Conservation (phyloP, 2,797 vertebrate species). For the Darevskia nairensis region DNA sequence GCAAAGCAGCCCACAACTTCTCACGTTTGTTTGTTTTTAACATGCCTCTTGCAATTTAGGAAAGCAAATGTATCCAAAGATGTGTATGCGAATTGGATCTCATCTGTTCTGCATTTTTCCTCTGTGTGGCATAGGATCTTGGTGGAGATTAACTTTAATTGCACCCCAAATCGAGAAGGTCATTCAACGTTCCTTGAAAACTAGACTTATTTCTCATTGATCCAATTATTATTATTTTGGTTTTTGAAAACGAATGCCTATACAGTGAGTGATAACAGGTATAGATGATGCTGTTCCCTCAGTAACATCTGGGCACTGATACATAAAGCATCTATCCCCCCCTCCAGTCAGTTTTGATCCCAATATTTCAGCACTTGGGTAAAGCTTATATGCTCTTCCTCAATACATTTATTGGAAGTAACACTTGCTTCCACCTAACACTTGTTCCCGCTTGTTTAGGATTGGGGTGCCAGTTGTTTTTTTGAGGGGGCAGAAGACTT, state of each 20-base stretch:
- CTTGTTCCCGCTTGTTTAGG: not conserved
- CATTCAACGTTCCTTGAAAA: not conserved
- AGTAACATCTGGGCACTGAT: not conserved
- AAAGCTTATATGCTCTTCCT: not conserved
- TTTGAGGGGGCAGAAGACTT: not conserved
- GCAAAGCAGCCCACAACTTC: conserved; percentile 43
- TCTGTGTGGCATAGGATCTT: not conserved
- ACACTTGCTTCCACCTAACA: not conserved
- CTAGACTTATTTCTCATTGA: not conserved
- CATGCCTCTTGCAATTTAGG: conserved; percentile 25
- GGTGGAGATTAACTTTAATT: not conserved
- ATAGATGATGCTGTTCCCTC: not conserved
- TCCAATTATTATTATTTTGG: not conserved
- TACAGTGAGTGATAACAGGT: not conserved
- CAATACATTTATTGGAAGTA: conserved; percentile 2
- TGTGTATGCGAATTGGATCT: not conserved
- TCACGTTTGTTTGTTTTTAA: not conserved
- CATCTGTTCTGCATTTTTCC: not conserved
- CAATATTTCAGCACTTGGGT: not conserved
- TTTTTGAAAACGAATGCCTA: not conserved
- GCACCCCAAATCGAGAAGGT: not conserved
- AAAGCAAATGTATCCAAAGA: conserved; percentile 27
- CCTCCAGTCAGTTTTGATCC: not conserved
- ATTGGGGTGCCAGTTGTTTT: not conserved
- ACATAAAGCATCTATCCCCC: not conserved